Base-by-base conservation (phyloP, 1,140 invertebrate genomes). In the Diachasma alloeum region DNA sequence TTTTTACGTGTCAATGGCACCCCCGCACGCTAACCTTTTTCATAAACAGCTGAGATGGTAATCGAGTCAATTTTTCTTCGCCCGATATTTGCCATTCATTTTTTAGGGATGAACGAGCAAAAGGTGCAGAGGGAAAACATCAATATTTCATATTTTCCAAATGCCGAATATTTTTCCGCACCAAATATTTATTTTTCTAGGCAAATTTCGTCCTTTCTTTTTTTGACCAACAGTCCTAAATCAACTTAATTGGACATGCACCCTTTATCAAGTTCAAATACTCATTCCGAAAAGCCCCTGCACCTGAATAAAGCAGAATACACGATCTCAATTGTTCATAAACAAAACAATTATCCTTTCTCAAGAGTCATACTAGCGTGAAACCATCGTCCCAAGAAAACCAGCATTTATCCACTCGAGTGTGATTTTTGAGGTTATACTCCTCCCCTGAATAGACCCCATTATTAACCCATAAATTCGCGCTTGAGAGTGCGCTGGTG, bases 391-490 rank as follows among this genome's bases (percentile, higher is more conserved):
- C n/a, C 9, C 15, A 17, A 53, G 15, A 53, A 71, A 26, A 44
- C 42, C 11, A 37, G 26, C 31, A 75, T 48, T 17, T 56, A 69
- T 70, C 24, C 42, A 75, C 66, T 70, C 63, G n/a, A 59, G 46
- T 68, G 36, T 68, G 17, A 68, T 68, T 39, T 68, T 39, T 37
- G 66, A 37, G 36, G 36, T 68, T 68, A 15, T 36, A 70, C 48
- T 19, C 44, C 66, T 75, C 11, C 67, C 36, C 48, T 48, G 22
- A 48, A 26, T 44, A 39, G 8, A 53, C 15, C 15, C 67, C 68
- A 70, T 75, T 70, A 75, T 75, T 39, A 75, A 42, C 67, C 46
- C 74, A 70, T 75, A 75, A 70, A 75, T 75, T 70, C 26, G 36
- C 17, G 39, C 42, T 66, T 26, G 13, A 17, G n/a, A 68, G 31